Percentiles rank a stretch among this genome's conserved stretches.
These are phyloP conservation scores for Notolepis coatsorum DNA, from an alignment of 2,797 vertebrate species.

Conservation along the genomic window DNA sequence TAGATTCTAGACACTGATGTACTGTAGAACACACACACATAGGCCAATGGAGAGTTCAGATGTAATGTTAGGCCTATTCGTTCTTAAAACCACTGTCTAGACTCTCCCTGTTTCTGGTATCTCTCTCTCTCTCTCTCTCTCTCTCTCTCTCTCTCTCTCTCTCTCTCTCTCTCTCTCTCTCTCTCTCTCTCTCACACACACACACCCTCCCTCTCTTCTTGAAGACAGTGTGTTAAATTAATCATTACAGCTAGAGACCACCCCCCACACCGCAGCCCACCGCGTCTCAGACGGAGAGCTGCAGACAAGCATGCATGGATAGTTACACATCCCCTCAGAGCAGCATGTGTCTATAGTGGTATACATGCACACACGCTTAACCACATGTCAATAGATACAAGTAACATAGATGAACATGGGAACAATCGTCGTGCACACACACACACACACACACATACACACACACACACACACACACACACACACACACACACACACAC, in stretches of 20 bases:
- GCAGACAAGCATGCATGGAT: constrained; percentile 16
- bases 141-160: too few relatives aligned
- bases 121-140: too few relatives aligned
- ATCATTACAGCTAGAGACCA: neutral
- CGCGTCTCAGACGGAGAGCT: neutral
- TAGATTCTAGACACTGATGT: too few relatives aligned
- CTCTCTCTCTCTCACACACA: neutral
- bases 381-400: neutral
- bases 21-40: too few relatives aligned
- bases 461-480: neutral
- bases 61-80: too few relatives aligned
- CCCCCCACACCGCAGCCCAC: neutral
- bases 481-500: neutral
- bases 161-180: too few relatives aligned
- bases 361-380: neutral
- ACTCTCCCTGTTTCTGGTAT: too few relatives aligned
- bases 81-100: too few relatives aligned
- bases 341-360: neutral
- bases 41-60: too few relatives aligned
- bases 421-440: too few relatives aligned
- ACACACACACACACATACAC: neutral
- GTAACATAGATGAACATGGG: too few relatives aligned
- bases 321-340: neutral
- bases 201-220: constrained; percentile 2
- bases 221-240: constrained; percentile 43